Evolutionary conservation across 2,797 vertebrate species (phyloP).

Genomic region (Enteromius thamalakanensis): DNA sequence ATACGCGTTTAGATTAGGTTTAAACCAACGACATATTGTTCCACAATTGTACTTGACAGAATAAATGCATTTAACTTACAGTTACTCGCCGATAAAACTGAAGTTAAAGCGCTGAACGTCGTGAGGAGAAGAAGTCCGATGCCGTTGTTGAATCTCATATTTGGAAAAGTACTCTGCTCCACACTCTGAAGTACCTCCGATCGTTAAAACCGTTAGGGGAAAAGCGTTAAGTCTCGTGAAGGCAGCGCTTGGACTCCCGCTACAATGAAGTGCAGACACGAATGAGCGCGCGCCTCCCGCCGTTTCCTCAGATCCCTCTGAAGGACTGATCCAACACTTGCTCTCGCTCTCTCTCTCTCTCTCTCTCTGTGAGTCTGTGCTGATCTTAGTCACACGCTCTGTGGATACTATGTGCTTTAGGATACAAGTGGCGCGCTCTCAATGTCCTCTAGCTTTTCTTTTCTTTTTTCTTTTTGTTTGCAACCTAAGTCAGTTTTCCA

Average conservation of each 20-base stretch:
- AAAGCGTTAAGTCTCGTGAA: conserved; percentile 21
- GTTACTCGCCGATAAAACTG: conserved; percentile 55
- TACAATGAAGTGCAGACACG: conserved; percentile 25
- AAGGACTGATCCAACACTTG: conserved; percentile 31
- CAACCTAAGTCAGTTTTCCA: no score
- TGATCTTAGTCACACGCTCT: conserved; percentile 6
- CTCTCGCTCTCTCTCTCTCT: conserved; percentile 17
- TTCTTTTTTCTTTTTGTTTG: no score
- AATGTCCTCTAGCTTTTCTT: no score
- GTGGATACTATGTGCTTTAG: neutral
- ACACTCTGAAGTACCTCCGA: conserved; percentile 2
- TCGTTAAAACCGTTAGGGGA: conserved; percentile 25
- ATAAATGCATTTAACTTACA: conserved; percentile 48
- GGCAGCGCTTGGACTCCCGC: conserved; percentile 17
- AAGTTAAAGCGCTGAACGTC: conserved; percentile 40
- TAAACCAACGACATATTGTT: neutral
- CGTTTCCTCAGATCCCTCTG: conserved; percentile 43
- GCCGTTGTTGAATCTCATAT: conserved; percentile 39
- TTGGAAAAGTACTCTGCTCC: conserved; percentile 38
- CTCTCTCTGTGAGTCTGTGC: neutral
- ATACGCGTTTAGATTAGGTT: neutral
- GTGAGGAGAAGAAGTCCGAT: conserved; percentile 39
- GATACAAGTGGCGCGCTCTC: neutral
- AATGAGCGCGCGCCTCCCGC: conserved; percentile 36
- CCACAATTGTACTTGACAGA: neutral